Percentiles rank a stretch among this genome's conserved stretches.
phyloP scores from a whole-genome alignment of 1,140 invertebrate species.

The Drosophila paulistorum region DNA sequence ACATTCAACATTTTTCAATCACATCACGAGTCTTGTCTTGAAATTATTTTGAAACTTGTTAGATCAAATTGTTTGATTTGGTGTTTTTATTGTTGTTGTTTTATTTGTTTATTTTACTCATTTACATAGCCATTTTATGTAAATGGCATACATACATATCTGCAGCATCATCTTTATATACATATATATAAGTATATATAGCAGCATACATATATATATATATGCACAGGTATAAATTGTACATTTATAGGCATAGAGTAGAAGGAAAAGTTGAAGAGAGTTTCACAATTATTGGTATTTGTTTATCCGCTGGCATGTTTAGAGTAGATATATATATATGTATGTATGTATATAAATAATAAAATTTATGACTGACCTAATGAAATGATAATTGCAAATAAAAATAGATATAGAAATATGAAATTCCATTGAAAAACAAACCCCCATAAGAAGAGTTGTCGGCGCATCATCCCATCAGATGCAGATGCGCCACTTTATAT shows the following conservation, averaged over 20 bases:
- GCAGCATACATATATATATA: background rate
- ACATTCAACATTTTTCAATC: background rate
- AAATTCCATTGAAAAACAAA: slow-evolving; percentile 2
- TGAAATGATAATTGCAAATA: slow-evolving; percentile 13
- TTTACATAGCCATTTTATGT: slow-evolving; percentile 49
- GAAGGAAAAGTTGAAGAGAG: slow-evolving; percentile 37
- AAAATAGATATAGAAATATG: slow-evolving; percentile 19
- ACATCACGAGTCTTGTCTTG: too few species aligned
- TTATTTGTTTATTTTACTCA: slow-evolving; percentile 47
- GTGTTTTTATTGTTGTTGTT: slow-evolving; percentile 12
- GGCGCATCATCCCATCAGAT: background rate
- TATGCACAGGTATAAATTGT: slow-evolving; percentile 48
- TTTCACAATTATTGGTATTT: slow-evolving; percentile 54
- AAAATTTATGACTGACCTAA: slow-evolving; percentile 12
- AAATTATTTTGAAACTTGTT: too few species aligned
- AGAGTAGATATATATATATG: slow-evolving; percentile 26
- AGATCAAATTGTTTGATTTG: background rate
- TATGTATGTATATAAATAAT: slow-evolving; percentile 26
- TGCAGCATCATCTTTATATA: too few species aligned
- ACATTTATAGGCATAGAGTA: slow-evolving; percentile 70
- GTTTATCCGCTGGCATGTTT: slow-evolving; percentile 45
- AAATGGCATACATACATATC: slow-evolving; percentile 19
- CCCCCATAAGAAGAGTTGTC: background rate
- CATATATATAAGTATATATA: slow-evolving; percentile 20
- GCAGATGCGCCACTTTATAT: background rate